Percentiles rank a stretch among this genome's conserved stretches.
Evolutionary conservation across 2,888 invertebrate genomes (phyloP).

Genomic region (Saturnia japonica): DNA sequence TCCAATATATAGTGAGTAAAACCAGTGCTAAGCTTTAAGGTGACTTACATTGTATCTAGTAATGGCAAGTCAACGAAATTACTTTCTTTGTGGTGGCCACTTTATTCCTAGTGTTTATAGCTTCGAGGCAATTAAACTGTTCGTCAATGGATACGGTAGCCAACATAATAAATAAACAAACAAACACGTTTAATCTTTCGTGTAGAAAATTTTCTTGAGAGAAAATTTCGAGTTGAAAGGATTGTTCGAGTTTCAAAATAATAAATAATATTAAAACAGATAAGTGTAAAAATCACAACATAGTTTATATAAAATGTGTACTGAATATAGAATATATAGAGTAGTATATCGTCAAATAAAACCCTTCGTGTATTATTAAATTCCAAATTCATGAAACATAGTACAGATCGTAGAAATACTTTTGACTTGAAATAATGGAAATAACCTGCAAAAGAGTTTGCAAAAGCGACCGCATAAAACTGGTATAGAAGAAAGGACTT

Average conservation of each 20-base stretch:
- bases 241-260: not conserved
- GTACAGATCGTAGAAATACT: not conserved
- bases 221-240: not conserved
- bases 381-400: not conserved
- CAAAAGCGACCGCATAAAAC: no score
- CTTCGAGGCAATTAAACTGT: not conserved
- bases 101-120: constrained; percentile 2
- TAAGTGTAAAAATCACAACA: not conserved
- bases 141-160: not conserved
- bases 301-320: no score
- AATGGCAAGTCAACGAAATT: constrained; percentile 11
- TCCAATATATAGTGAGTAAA: not conserved
- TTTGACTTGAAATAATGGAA: not conserved
- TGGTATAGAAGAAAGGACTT: no score
- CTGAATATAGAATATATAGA: no score
- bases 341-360: not conserved
- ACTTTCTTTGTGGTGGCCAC: not conserved
- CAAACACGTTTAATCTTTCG: not conserved
- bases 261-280: no score
- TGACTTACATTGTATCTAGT: constrained; percentile 5
- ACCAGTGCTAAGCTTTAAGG: not conserved
- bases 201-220: not conserved
- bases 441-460: no score
- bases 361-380: not conserved
- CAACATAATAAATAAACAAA: not conserved